Evolutionary conservation across 1,140 invertebrate species (phyloP), one percentile per base, ranked within the genome.

Genomic region (Drosophila sucinea): DNA sequence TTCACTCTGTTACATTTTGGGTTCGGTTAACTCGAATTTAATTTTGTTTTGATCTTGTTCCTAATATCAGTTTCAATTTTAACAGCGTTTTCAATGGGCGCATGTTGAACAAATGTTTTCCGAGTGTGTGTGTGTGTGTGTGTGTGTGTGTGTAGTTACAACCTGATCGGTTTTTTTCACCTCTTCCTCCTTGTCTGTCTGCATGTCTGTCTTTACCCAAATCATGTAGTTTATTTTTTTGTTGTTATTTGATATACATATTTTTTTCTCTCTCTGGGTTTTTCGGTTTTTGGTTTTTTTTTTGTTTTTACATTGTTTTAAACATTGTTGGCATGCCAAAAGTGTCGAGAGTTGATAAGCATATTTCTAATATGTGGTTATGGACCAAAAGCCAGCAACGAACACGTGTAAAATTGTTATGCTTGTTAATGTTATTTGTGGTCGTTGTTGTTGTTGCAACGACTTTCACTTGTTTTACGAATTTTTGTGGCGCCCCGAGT

Each of bases 401-500:
- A 72, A 86, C 79, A 83, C 66, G 70, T 89, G 83, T 87, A 77
- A 82, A 77, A 79, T 83, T 79, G 74, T 86, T 73, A 67, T 54
- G 79, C 83, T 76, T 83, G 79, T 86, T 87, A 77, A 84, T 67
- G 70, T 71, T 74, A 64, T 67, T 41, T 73, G 70, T 61, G 63
- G 58, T 60, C 67, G 65, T 61, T 57, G 63, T 40, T 67, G 71
- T 60, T 62, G 62, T 40, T 63, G 73, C 66, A 66, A 41, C 66
- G 83, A 86, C 83, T 86, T 86, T 86, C 83, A 86, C 83, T 86
- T 87, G 84, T 63, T 27, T 77, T 70, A 71, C 67, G 67, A 68
- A 77, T 77, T 77, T 77, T 61, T 77, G 75, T 77, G 73, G 73
- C 73, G 73, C 64, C 66, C 73, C 55, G 33, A 76, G 72, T 76